Evolutionary conservation across 1,140 invertebrate genomes (phyloP).

Genomic region (Glomeris maerens): DNA sequence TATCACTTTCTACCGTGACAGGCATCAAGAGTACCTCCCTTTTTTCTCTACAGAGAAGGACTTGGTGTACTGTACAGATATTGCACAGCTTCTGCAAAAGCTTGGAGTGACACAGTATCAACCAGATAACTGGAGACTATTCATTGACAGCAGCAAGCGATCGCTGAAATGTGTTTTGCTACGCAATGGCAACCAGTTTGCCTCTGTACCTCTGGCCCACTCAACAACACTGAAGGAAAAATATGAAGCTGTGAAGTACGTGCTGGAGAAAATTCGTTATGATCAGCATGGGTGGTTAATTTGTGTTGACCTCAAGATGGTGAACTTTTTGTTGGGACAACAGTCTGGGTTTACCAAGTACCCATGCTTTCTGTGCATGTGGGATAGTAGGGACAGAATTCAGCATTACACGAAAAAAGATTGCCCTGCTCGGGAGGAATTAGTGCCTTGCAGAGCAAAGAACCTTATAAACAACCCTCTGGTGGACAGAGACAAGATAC

Average conservation of each 20-base stretch:
- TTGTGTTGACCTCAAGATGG: slow-evolving; percentile 18
- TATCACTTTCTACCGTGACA: background rate
- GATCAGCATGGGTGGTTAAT: too few species aligned
- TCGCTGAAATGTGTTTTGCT: background rate
- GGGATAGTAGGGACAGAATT: slow-evolving; percentile 18
- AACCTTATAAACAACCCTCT: slow-evolving; percentile 14
- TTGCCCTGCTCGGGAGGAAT: slow-evolving; percentile 12
- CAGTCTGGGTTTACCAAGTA: slow-evolving; percentile 19
- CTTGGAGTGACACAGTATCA: slow-evolving; percentile 3
- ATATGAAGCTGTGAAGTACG: background rate
- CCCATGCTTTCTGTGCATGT: slow-evolving; percentile 20
- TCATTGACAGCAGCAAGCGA: background rate
- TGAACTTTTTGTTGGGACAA: slow-evolving; percentile 14
- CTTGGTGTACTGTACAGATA: slow-evolving; percentile 2
- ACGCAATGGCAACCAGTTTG: slow-evolving; percentile 3
- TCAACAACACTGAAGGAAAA: background rate
- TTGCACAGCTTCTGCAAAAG: slow-evolving; percentile 10
- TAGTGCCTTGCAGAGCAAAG: slow-evolving; percentile 2
- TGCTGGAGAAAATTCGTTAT: background rate
- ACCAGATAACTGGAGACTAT: slow-evolving; percentile 8
- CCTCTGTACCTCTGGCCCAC: background rate
- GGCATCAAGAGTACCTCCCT: background rate
- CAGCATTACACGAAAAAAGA: slow-evolving; percentile 17
- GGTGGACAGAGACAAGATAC: slow-evolving; percentile 15
- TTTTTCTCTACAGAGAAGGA: background rate